Conservation (phyloP, 2,113 vertebrate species). For the Smithornis capensis region DNA sequence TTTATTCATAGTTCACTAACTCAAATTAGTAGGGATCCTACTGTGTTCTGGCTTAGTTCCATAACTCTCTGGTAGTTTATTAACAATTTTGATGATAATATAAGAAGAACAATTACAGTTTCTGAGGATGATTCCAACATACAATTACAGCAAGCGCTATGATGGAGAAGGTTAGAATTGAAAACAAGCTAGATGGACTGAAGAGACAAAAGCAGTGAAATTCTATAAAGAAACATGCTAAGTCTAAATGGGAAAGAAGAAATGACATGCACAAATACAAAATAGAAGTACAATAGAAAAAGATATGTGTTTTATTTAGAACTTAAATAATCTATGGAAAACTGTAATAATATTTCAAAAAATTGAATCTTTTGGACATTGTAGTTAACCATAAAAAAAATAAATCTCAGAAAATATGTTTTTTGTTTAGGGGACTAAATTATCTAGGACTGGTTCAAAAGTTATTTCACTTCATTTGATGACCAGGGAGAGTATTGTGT, state of each 20-base stretch:
- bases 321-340: background rate
- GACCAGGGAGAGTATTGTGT: background rate
- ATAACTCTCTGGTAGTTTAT: background rate
- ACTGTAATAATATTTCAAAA: background rate
- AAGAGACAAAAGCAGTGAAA: background rate
- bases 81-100: background rate
- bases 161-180: background rate
- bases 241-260: background rate
- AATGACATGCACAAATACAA: background rate
- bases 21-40: background rate
- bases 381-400: background rate
- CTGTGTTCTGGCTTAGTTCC: background rate
- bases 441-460: background rate
- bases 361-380: background rate
- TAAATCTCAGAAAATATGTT: background rate
- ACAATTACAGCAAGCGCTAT: background rate
- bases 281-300: background rate
- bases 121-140: background rate
- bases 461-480: background rate
- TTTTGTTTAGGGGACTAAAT: background rate
- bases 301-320: background rate
- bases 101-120: background rate
- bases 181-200: background rate
- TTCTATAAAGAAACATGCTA: background rate
- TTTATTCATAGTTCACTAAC: background rate